Conservation (phyloP, 2,113 vertebrate species). For the Mustela lutreola region DNA sequence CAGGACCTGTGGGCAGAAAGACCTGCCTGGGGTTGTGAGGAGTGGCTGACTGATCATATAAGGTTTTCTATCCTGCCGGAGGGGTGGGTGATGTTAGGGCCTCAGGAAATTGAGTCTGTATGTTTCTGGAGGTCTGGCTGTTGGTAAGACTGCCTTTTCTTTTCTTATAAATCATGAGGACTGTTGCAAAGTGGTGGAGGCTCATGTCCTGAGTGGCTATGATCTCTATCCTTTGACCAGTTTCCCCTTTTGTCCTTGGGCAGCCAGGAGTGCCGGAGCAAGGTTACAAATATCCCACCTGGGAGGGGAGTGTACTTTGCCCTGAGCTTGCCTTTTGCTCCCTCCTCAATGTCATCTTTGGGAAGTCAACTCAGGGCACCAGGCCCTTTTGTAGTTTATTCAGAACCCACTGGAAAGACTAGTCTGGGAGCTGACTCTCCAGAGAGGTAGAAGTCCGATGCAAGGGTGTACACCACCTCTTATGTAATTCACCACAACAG, state of each 20-base stretch:
- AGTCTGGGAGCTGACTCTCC: not conserved
- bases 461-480: not conserved
- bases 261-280: not conserved
- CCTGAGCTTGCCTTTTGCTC: not conserved
- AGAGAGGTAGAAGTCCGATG: not conserved
- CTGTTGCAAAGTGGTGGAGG: not conserved
- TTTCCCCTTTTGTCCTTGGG: not conserved
- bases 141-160: not conserved
- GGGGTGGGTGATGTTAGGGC: not conserved
- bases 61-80: not conserved
- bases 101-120: not conserved
- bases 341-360: not conserved
- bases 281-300: not conserved
- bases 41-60: not conserved
- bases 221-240: not conserved
- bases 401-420: conserved; percentile 36
- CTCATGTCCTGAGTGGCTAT: not conserved
- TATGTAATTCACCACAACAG: not conserved
- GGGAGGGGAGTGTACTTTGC: not conserved
- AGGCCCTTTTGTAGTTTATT: not conserved
- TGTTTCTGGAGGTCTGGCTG: not conserved
- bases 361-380: not conserved
- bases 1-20: not conserved
- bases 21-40: not conserved
- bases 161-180: not conserved